phyloP scores from a whole-genome alignment of 2,113 vertebrate genomes.

The Rhagologus leucostigma region DNA sequence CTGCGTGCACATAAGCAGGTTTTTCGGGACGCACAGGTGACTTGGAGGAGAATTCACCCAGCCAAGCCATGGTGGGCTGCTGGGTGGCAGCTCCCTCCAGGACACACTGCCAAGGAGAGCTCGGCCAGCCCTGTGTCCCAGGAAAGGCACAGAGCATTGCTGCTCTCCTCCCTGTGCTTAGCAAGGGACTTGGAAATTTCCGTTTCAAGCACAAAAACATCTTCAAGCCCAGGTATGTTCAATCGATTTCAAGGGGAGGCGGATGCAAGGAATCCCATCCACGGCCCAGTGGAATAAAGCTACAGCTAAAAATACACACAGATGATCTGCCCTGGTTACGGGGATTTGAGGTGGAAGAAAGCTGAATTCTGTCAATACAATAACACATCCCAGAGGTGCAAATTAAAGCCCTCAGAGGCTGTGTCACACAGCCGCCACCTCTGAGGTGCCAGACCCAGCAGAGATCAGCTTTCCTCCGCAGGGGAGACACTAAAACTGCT shows the following conservation, averaged over 20 bases:
- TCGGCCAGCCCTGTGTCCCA: neutral
- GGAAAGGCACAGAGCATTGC: neutral
- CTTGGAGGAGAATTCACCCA: neutral
- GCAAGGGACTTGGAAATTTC: neutral
- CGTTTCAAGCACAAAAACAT: neutral
- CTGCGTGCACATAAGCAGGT: fast-evolving
- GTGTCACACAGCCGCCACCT: neutral
- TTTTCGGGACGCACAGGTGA: fast-evolving
- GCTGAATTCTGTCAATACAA: neutral
- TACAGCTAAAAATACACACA: neutral
- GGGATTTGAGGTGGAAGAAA: neutral
- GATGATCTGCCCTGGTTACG: neutral
- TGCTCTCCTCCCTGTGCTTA: neutral
- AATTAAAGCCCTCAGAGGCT: neutral
- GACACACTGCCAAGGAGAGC: neutral
- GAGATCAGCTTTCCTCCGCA: neutral
- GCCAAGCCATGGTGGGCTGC: neutral
- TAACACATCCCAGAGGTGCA: neutral
- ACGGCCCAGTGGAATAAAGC: neutral
- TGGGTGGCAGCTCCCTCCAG: neutral
- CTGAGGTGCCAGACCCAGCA: neutral
- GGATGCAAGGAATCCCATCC: neutral
- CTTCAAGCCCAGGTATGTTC: neutral
- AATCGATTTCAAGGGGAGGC: neutral
- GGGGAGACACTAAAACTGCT: neutral